These are phyloP conservation scores for Octodonta nipae DNA, from an alignment of 2,888 invertebrate species.

Conservation along the genomic window DNA sequence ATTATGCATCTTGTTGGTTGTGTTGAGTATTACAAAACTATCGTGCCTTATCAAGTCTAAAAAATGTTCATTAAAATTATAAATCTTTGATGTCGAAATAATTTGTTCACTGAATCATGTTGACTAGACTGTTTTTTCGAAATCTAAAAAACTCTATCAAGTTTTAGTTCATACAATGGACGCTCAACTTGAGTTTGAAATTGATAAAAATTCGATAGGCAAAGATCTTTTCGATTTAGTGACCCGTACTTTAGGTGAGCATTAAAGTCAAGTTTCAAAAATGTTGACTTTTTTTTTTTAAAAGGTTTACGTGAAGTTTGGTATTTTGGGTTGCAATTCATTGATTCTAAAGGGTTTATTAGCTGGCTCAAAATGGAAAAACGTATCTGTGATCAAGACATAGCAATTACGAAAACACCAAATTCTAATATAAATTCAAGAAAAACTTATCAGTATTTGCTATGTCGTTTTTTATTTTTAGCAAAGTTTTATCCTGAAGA, in stretches of 20 bases:
- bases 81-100: too few relatives aligned
- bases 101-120: too few relatives aligned
- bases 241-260: too few relatives aligned
- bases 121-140: too few relatives aligned
- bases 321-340: constrained; percentile 93
- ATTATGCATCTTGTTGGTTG: too few relatives aligned
- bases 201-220: constrained; percentile 82
- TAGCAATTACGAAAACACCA: background rate
- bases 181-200: constrained; percentile 92
- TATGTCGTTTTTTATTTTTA: constrained; percentile 77
- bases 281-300: too few relatives aligned
- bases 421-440: constrained; percentile 83
- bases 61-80: too few relatives aligned
- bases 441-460: constrained; percentile 62
- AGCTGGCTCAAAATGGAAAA: constrained; percentile 91
- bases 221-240: constrained; percentile 93
- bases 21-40: too few relatives aligned
- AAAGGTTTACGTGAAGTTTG: constrained; percentile 89
- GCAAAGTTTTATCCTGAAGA: constrained; percentile 98
- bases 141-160: constrained; percentile 73
- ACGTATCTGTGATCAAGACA: constrained; percentile 45
- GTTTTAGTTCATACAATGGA: constrained; percentile 94
- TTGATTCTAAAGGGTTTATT: constrained; percentile 82
- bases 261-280: too few relatives aligned
- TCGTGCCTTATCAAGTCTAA: too few relatives aligned